phyloP scores from a whole-genome alignment of 2,113 vertebrate species.

The Nematolebias whitei region DNA sequence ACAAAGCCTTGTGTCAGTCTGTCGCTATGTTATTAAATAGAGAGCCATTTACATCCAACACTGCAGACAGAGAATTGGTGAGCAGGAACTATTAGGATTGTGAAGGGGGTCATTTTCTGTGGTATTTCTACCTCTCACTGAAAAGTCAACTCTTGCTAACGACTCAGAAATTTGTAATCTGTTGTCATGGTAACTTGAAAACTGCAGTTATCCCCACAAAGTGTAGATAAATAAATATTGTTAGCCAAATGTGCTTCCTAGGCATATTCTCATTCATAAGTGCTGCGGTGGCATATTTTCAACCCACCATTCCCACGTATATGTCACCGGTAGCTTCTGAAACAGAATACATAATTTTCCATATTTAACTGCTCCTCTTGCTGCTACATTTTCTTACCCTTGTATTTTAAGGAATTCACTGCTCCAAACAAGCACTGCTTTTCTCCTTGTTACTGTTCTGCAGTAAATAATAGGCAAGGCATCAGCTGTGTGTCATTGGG shows the following conservation, averaged over 20 bases:
- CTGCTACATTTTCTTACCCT: neutral
- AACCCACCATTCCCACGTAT: neutral
- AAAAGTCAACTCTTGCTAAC: slow-evolving; percentile 57
- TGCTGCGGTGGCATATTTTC: slow-evolving; percentile 2
- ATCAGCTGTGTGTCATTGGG: slow-evolving; percentile 3
- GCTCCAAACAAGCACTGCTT: neutral
- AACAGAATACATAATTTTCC: neutral
- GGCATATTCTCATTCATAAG: neutral
- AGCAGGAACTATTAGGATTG: slow-evolving; percentile 60
- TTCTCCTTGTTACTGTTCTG: neutral
- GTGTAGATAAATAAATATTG: slow-evolving; percentile 17
- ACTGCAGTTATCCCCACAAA: slow-evolving; percentile 14
- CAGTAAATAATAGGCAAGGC: neutral
- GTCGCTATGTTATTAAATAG: slow-evolving; percentile 70
- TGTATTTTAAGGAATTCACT: neutral
- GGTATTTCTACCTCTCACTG: slow-evolving; percentile 42
- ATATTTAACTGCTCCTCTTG: neutral
- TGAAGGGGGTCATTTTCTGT: slow-evolving; percentile 65
- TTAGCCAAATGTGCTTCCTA: slow-evolving; percentile 6
- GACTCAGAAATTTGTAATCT: slow-evolving; percentile 58
- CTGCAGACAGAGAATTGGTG: slow-evolving; percentile 49
- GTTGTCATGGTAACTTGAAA: slow-evolving; percentile 72
- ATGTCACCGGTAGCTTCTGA: neutral
- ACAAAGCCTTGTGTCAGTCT: slow-evolving; percentile 41
- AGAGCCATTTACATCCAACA: slow-evolving; percentile 58